phyloP scores from a whole-genome alignment of 1,140 invertebrate species.

The Leptinotarsa defecta region DNA sequence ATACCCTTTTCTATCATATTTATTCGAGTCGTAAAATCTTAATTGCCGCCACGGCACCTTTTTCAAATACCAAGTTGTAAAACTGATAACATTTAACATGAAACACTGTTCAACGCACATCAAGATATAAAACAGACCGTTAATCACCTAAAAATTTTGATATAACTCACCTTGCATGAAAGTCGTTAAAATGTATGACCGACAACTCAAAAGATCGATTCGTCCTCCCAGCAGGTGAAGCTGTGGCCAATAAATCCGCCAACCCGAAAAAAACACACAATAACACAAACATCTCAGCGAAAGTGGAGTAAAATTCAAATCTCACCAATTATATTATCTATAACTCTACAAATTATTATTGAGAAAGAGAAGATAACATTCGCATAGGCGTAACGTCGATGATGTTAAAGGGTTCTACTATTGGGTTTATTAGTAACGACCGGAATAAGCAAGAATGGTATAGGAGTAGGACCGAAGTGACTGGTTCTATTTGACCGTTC shows the following conservation, averaged over 20 bases:
- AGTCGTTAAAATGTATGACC: constrained; percentile 80
- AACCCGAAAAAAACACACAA: neutral
- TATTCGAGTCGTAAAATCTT: neutral
- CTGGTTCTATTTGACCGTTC: too few species aligned
- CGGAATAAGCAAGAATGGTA: too few species aligned
- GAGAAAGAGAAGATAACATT: too few species aligned
- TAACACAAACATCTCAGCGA: neutral
- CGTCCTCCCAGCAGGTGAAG: constrained; percentile 12
- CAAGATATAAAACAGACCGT: neutral
- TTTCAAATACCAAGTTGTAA: neutral
- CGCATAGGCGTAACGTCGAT: too few species aligned
- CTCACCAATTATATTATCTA: too few species aligned
- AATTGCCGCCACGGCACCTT: neutral
- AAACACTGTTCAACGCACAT: too few species aligned
- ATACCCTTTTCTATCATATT: too few species aligned
- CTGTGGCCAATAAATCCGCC: neutral
- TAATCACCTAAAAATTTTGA: neutral
- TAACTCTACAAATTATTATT: too few species aligned
- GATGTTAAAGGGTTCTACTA: too few species aligned
- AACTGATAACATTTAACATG: neutral
- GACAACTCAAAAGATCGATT: constrained; percentile 67
- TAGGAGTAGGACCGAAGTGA: too few species aligned
- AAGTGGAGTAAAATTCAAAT: neutral
- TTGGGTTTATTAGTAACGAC: too few species aligned
- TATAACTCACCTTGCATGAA: constrained; percentile 72